Conservation (phyloP, 2,888 invertebrate species). For the Philereme vetulata region DNA sequence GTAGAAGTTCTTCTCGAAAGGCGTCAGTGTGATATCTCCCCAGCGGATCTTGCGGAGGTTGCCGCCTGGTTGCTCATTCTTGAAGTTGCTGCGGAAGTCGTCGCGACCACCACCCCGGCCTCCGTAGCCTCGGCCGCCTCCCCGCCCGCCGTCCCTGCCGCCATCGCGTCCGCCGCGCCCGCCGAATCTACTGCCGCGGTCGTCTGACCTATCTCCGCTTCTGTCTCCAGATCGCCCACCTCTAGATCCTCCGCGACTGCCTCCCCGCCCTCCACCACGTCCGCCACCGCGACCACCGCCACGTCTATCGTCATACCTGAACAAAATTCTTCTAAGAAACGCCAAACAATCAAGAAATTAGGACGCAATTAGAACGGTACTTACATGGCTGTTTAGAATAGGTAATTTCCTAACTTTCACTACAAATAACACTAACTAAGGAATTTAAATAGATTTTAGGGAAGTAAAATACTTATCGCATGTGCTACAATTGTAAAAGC, state of each 20-base stretch:
- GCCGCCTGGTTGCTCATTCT: slow-evolving; percentile 89
- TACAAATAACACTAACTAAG: not conserved
- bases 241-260: slow-evolving; percentile 62
- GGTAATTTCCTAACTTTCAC: slow-evolving; percentile 18
- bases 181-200: slow-evolving; percentile 65
- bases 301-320: slow-evolving; percentile 82
- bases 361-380: slow-evolving; percentile 37
- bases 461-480: not conserved
- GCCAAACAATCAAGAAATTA: not conserved
- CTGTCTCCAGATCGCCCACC: slow-evolving; percentile 56
- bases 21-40: slow-evolving; percentile 91
- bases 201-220: slow-evolving; percentile 70
- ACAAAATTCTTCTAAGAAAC: slow-evolving; percentile 33
- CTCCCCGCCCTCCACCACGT: slow-evolving; percentile 59
- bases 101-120: slow-evolving; percentile 66
- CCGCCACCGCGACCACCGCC: slow-evolving; percentile 75
- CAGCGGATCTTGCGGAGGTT: slow-evolving; percentile 93
- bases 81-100: slow-evolving; percentile 75
- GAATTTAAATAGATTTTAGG: slow-evolving; percentile 3
- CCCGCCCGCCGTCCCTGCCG: slow-evolving; percentile 54
- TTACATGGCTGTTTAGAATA: slow-evolving; percentile 53
- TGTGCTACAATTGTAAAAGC: not conserved
- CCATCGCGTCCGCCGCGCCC: slow-evolving; percentile 57
- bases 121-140: slow-evolving; percentile 60
- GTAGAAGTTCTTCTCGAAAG: slow-evolving; percentile 97